Evolutionary conservation across 35 echinoderm and acorn worm species (phyloP).

Genomic region (Eucidaris tribuloides): DNA sequence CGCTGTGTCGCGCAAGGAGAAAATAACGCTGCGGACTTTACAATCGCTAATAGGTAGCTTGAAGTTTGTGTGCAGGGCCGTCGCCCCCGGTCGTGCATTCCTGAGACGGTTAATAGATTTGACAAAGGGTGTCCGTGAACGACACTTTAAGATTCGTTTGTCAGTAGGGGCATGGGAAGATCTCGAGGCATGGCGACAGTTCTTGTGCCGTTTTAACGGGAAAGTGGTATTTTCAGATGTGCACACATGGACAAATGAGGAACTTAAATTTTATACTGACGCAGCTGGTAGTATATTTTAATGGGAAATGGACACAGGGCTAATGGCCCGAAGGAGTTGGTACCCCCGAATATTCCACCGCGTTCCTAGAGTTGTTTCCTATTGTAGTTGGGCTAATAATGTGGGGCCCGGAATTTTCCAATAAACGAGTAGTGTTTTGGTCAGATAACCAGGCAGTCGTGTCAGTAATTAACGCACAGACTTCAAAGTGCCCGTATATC

Average conservation of each 20-base stretch:
- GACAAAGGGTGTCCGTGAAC: neutral
- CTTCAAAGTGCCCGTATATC: too few species aligned
- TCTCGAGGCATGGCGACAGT: neutral
- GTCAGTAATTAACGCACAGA: too few species aligned
- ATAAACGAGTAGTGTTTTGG: too few species aligned
- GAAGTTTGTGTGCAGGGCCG: conserved; percentile 46
- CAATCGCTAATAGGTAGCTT: conserved; percentile 35
- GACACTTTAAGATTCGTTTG: conserved; percentile 27
- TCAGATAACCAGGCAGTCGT: too few species aligned
- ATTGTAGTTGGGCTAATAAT: too few species aligned
- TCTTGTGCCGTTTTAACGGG: conserved; percentile 6
- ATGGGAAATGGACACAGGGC: conserved; percentile 6
- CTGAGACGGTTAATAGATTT: conserved; percentile 39
- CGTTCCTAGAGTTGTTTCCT: too few species aligned
- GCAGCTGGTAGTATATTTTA: conserved; percentile 17
- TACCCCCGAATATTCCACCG: too few species aligned
- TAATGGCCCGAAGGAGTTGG: too few species aligned
- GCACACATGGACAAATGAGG: neutral
- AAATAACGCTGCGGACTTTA: conserved; percentile 1
- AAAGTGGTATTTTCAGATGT: neutral
- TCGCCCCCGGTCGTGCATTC: conserved; percentile 20
- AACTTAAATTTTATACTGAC: conserved; percentile 2
- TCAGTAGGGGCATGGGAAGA: neutral
- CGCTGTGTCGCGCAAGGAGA: too few species aligned
- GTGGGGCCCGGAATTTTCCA: too few species aligned